Evolutionary conservation across 2,113 vertebrate genomes (phyloP).

Genomic region (Collichthys lucidus): DNA sequence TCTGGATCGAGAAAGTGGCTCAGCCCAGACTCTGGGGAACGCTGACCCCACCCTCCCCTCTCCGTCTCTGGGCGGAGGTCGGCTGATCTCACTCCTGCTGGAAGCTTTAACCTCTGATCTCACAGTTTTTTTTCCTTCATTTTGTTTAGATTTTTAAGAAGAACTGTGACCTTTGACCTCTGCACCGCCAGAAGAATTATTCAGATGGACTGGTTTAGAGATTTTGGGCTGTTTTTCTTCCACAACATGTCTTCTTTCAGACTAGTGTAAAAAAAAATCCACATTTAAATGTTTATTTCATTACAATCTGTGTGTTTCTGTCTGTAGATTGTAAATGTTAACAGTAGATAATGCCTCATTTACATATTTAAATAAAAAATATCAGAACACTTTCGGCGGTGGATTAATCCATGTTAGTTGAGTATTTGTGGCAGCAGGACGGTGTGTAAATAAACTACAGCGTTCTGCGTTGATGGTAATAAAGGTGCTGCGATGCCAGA

Average conservation of each 20-base stretch:
- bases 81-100: slow-evolving; percentile 59
- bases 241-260: too few species aligned
- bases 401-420: too few species aligned
- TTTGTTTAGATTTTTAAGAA: neutral
- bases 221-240: too few species aligned
- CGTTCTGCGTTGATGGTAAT: neutral
- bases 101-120: slow-evolving; percentile 48
- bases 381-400: too few species aligned
- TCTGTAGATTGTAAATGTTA: too few species aligned
- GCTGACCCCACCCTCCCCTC: slow-evolving; percentile 29
- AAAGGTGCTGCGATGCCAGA: neutral
- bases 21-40: slow-evolving; percentile 72
- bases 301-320: neutral
- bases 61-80: slow-evolving; percentile 52
- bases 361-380: too few species aligned
- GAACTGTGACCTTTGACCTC: slow-evolving; percentile 20
- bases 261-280: neutral
- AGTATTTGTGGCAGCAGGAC: too few species aligned
- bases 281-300: neutral
- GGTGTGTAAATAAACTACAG: too few species aligned
- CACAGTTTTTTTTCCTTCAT: slow-evolving; percentile 4
- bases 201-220: neutral
- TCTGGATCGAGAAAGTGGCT: slow-evolving; percentile 41
- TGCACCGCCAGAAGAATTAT: neutral
- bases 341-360: too few species aligned